phyloP scores from a whole-genome alignment of 2,797 vertebrate genomes.

The Hypotaenidia okinawae region DNA sequence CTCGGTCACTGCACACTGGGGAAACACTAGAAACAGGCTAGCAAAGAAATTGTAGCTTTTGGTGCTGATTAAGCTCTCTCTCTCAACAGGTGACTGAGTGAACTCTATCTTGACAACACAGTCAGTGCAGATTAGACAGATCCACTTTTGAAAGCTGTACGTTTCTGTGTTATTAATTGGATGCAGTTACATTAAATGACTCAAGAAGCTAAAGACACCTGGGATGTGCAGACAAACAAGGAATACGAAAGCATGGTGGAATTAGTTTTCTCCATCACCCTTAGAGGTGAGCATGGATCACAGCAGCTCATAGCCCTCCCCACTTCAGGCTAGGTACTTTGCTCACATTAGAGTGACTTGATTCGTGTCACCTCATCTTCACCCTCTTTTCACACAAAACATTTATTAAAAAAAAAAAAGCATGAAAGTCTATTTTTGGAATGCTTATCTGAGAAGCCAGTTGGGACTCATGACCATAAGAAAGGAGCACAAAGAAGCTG shows the following conservation, averaged over 20 bases:
- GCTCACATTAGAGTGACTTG: neutral
- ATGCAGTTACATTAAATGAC: neutral
- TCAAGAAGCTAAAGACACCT: neutral
- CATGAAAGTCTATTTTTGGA: neutral
- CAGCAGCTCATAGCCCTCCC: neutral
- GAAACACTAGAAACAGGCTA: neutral
- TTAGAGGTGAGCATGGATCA: neutral
- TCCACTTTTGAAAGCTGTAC: neutral
- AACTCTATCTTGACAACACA: neutral
- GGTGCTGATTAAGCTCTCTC: neutral
- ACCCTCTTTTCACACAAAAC: neutral
- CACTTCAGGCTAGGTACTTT: neutral
- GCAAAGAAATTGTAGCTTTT: neutral
- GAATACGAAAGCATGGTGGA: neutral
- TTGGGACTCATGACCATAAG: neutral
- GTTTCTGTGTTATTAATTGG: slow-evolving; percentile 1
- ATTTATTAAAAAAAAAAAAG: neutral
- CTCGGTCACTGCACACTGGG: neutral
- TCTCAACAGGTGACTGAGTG: neutral
- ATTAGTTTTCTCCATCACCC: slow-evolving; percentile 9
- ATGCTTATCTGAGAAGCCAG: neutral
- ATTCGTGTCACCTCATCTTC: neutral
- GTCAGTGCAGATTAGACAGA: neutral
- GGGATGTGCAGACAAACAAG: neutral
- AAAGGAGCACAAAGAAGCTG: neutral